Evolutionary conservation across 1,140 invertebrate species (phyloP).

Genomic region (Bombus haemorrhoidalis): DNA sequence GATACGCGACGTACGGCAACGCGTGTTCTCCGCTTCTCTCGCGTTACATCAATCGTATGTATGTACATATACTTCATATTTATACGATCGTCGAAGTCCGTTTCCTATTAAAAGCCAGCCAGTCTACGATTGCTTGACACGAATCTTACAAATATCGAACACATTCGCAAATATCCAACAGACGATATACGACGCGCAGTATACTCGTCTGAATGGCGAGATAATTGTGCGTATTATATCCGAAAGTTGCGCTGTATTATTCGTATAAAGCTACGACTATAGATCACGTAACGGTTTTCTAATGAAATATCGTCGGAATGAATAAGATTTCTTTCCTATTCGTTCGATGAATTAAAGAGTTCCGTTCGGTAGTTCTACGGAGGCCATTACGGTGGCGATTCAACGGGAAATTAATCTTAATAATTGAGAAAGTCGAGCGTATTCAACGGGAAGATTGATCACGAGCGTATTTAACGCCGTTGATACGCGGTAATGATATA

Average conservation of each 20-base stretch:
- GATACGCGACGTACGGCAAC: constrained; percentile 17
- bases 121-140: neutral
- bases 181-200: neutral
- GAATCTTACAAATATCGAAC: neutral
- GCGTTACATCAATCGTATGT: neutral
- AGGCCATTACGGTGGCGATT: neutral
- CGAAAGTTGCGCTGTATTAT: neutral
- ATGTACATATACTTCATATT: constrained; percentile 8
- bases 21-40: neutral
- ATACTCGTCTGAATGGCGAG: neutral
- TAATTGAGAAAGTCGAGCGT: constrained; percentile 5
- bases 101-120: neutral
- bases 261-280: neutral
- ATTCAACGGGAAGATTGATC: neutral
- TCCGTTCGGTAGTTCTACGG: neutral
- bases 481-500: constrained; percentile 7
- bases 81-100: neutral
- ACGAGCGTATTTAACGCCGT: neutral
- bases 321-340: neutral
- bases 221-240: no score
- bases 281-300: neutral
- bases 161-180: neutral
- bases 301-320: neutral
- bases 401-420: constrained; percentile 22
- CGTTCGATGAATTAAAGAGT: neutral